These are phyloP conservation scores for Thecocarcelia acutangulata DNA, from an alignment of 2,888 invertebrate genomes.

Conservation along the genomic window DNA sequence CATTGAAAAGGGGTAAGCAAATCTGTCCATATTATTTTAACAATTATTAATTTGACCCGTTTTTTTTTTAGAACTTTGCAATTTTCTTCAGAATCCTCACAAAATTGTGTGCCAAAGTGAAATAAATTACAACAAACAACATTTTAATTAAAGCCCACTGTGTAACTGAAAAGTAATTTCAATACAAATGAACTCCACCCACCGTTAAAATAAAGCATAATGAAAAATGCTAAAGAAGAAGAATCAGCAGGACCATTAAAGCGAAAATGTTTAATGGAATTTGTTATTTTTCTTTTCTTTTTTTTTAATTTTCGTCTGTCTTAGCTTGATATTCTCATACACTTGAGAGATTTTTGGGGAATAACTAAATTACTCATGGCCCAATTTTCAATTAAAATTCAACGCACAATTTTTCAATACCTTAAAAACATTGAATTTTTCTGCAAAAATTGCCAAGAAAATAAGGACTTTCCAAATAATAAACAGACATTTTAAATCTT, in stretches of 20 bases:
- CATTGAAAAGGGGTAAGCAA: conserved; percentile 33
- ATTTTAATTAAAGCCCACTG: conserved; percentile 70
- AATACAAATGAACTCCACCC: conserved; percentile 72
- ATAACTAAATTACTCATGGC: conserved; percentile 72
- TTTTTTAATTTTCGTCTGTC: background rate
- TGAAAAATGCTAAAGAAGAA: conserved; percentile 53
- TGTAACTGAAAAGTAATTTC: conserved; percentile 70
- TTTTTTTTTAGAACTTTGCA: background rate
- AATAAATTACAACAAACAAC: conserved; percentile 69
- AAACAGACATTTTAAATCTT: conserved; percentile 50
- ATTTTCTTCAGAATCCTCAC: conserved; percentile 40
- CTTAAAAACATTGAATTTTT: conserved; percentile 65
- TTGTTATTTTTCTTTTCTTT: background rate
- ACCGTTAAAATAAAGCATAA: conserved; percentile 63
- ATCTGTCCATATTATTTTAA: conserved; percentile 29
- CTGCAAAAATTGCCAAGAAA: conserved; percentile 35
- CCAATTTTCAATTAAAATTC: conserved; percentile 74
- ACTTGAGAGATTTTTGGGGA: conserved; percentile 46
- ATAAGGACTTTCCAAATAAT: conserved; percentile 22
- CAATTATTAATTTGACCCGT: conserved; percentile 15
- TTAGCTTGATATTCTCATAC: conserved; percentile 20
- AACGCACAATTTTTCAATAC: conserved; percentile 73
- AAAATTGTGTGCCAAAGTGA: conserved; percentile 66
- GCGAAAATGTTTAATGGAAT: conserved; percentile 59
- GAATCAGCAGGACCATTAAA: conserved; percentile 56